Evolutionary conservation across 2,797 vertebrate species (phyloP), one percentile per base, ranked within the genome.

Genomic region (Clamator glandarius): DNA sequence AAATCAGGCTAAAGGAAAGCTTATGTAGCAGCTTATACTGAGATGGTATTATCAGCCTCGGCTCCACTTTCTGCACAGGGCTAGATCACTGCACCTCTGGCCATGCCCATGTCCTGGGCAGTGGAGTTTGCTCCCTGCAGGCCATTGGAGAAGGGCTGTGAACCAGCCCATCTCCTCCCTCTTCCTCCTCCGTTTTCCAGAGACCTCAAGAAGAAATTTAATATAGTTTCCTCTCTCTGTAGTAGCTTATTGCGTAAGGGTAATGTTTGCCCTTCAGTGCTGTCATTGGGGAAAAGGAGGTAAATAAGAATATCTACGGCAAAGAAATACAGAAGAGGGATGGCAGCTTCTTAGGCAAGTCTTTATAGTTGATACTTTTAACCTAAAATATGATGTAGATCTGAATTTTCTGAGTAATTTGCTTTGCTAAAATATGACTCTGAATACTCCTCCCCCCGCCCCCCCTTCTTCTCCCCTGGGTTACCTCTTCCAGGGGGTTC

Each of bases 131-230:
- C n/a, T n/a, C n/a, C n/a, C n/a, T n/a, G n/a, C n/a, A n/a, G n/a
- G n/a, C n/a, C n/a, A n/a, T n/a, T n/a, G n/a, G n/a, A n/a, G n/a
- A n/a, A n/a, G n/a, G n/a, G n/a, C 75, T 50, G 42, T 25, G 51
- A 24, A 8, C 26, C 0, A 0, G 16, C 26, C 5, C 9, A 1
- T 61, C 2, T 1, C 55, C 28, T 36, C 28, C 39, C 21, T 15
- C 24, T 33, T 39, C 44, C 31, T 57, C 21, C 58, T 44, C 41
- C 16, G 20, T 24, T 29, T 54, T 72, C 28, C 13, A 36, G 54
- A 66, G 51, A 55, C 46, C 41, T 36, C 2, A 5, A 33, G 61
- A 64, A 28, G 46, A 35, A 72, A 66, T 33, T 41, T 25, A 21
- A 41, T n/a, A 15, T 17, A 9, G 8, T 26, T 66, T 57, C 19